A percentile compares a stretch with the other conserved stretches of the same genome.
phyloP scores from a whole-genome alignment of 2,113 vertebrate genomes.

The Bettongia penicillata region DNA sequence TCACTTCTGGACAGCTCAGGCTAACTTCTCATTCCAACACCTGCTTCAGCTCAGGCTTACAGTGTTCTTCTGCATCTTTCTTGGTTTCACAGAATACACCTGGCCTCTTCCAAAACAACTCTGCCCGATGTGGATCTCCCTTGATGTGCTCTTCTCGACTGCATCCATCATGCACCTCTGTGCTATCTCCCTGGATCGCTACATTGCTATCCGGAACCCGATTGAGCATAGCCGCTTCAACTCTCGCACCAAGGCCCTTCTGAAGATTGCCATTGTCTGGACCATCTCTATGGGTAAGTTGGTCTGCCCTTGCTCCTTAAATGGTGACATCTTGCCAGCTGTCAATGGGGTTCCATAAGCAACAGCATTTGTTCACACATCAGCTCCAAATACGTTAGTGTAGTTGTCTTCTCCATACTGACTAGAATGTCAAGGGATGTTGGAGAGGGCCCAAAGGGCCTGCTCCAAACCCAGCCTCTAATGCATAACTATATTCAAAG shows the following conservation, averaged over 20 bases:
- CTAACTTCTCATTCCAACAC: background rate
- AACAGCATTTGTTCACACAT: background rate
- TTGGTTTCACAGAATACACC: constrained; percentile 91
- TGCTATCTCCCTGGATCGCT: constrained; percentile 98
- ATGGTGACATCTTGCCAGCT: background rate
- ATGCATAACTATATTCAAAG: background rate
- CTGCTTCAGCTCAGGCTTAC: background rate
- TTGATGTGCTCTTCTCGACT: constrained; percentile 98
- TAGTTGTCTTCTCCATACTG: background rate
- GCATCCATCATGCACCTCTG: constrained; percentile 99
- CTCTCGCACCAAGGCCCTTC: constrained; percentile 98
- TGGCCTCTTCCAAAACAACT: constrained; percentile 95
- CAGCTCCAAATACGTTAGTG: background rate
- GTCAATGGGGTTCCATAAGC: background rate
- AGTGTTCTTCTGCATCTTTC: constrained; percentile 70
- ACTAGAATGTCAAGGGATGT: background rate
- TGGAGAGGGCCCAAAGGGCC: background rate
- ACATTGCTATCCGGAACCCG: constrained; percentile 98
- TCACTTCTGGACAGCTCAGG: background rate
- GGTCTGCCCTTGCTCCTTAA: constrained; percentile 38
- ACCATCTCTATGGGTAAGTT: constrained; percentile 97
- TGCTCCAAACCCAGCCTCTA: background rate
- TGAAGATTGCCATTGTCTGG: constrained; percentile 99
- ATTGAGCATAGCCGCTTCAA: constrained; percentile 99
- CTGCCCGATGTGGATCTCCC: constrained; percentile 99